These are phyloP conservation scores for Anthonomus grandis DNA, from an alignment of 1,140 invertebrate genomes.

Conservation along the genomic window DNA sequence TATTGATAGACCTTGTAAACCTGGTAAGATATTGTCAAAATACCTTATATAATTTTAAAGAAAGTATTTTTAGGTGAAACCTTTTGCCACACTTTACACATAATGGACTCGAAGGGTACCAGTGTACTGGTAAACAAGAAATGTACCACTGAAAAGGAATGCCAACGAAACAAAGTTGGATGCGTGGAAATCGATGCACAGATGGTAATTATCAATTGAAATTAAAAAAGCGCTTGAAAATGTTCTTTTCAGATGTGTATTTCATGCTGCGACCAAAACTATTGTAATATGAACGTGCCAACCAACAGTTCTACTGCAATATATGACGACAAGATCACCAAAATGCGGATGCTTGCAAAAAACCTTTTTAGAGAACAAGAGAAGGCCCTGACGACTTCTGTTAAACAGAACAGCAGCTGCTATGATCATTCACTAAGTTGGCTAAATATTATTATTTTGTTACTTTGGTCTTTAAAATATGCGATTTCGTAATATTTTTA, in stretches of 20 bases:
- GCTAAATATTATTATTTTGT: too few species aligned
- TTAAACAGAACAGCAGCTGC: too few species aligned
- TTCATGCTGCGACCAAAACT: constrained; percentile 64
- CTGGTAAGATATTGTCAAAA: constrained; percentile 45
- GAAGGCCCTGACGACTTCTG: constrained; percentile 44
- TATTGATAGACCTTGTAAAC: constrained; percentile 62
- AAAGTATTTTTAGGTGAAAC: constrained; percentile 53
- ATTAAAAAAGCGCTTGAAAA: constrained; percentile 6
- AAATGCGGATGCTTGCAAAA: constrained; percentile 47
- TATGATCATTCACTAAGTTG: too few species aligned
- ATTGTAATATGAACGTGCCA: constrained; percentile 63
- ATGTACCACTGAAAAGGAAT: constrained; percentile 59
- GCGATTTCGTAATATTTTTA: too few species aligned
- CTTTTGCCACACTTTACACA: constrained; percentile 63
- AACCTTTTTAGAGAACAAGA: constrained; percentile 45
- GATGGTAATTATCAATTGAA: constrained; percentile 50
- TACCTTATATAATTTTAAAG: too few species aligned
- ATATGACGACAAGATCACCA: constrained; percentile 49
- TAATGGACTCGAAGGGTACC: constrained; percentile 61
- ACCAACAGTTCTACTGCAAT: constrained; percentile 59
- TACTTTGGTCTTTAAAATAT: too few species aligned
- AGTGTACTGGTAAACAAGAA: constrained; percentile 66
- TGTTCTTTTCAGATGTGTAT: constrained; percentile 58
- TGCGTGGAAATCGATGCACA: constrained; percentile 63
- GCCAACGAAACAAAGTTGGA: constrained; percentile 59